Evolutionary conservation across 2,113 vertebrate species (phyloP), one percentile per base, ranked within the genome.

Genomic region (Eira barbara): DNA sequence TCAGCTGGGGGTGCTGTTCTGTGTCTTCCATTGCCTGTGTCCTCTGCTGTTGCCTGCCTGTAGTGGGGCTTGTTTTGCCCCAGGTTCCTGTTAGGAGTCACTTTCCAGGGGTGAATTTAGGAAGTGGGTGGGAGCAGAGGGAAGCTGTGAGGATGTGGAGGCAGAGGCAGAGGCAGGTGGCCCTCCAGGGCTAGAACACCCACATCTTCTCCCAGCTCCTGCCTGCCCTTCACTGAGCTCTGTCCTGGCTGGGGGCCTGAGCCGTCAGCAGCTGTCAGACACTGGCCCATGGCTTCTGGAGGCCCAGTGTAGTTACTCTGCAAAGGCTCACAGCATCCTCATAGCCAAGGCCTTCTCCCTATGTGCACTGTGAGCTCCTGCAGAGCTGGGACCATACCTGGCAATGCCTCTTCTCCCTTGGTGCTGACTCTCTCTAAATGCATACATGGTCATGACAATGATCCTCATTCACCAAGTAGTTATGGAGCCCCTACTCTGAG

Each of bases 381-480:
- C 3, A 61, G 42, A 6, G 25, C 2, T 2, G 57, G 23, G 4
- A 25, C 14, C 55, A 36, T 2, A 34, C 3, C 4, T 42, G 17
- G 10, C 8, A 12, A 47, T 6, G 18, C 17, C 12, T 34, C 29
- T 82, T n/a, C 39, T 42, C 23, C 34, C 36, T 49, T 4, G 7
- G 8, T 1, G 82, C 18, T 34, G 61, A 65, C 61, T 45, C 36
- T 34, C 4, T 13, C 5, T 36, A 47, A 93, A n/a, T 4, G 6
- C 34, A 3, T 7, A n/a, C 18, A 36, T n/a, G 34, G 20, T 73
- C 5, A 0, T 23, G 39, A 1, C 27, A 7, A 21, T 2, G 31
- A 13, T 47, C n/a, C 34, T 42, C 4, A 0, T 20, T 86, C 86
- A 74, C 31, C 36, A 45, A 29, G 3, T 34, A 14, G 34, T 29